Conservation (phyloP, 1,140 invertebrate species). For the Cydia fagiglandana region DNA sequence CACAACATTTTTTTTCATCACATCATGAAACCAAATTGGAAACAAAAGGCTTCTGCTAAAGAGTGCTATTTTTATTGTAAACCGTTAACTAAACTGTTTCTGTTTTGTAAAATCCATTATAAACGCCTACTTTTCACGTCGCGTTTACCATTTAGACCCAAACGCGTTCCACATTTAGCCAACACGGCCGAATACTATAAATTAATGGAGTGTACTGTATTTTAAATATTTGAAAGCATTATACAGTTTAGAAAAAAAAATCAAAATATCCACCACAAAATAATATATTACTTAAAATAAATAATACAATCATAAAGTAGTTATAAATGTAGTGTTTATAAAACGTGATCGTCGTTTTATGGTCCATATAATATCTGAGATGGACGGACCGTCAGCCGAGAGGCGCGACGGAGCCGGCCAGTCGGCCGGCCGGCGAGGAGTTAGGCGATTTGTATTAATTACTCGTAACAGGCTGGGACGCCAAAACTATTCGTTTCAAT, state of each 20-base stretch:
- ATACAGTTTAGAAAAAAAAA: conserved; percentile 73
- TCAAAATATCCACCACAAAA: conserved; percentile 69
- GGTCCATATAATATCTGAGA: conserved; percentile 69
- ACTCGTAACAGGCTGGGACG: conserved; percentile 43
- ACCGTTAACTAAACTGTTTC: neutral
- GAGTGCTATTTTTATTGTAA: too few relatives aligned
- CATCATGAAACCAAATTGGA: neutral
- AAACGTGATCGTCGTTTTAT: conserved; percentile 77
- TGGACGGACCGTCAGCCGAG: conserved; percentile 52
- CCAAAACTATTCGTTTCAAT: conserved; percentile 35
- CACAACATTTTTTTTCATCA: too few relatives aligned
- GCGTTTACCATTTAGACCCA: conserved; percentile 31
- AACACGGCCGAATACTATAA: conserved; percentile 66
- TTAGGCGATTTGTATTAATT: conserved; percentile 68
- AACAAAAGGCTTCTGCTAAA: neutral
- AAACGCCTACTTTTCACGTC: neutral
- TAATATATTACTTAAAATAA: conserved; percentile 80
- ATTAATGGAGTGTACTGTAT: conserved; percentile 76
- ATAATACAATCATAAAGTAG: conserved; percentile 78
- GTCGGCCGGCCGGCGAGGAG: too few relatives aligned
- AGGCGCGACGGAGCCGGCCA: conserved; percentile 39
- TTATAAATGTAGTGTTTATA: conserved; percentile 79
- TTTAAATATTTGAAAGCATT: conserved; percentile 77
- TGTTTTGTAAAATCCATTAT: neutral
- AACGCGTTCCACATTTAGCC: conserved; percentile 51